Conservation (phyloP, 1,140 invertebrate genomes). For the Aphelinus atriplicis region DNA sequence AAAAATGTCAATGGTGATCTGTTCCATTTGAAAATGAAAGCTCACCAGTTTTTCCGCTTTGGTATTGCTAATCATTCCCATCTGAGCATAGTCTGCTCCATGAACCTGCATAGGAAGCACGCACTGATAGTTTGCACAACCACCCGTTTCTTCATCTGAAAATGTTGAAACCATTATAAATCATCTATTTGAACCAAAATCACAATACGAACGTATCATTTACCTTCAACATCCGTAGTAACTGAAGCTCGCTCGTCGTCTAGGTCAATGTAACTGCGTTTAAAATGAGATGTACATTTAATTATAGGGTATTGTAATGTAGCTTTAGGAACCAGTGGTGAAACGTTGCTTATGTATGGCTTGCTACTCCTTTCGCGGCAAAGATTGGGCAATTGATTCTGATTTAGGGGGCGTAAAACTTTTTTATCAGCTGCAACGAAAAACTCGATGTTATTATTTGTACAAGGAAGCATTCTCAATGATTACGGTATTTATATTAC, state of each 20-base stretch:
- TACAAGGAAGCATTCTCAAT: background rate
- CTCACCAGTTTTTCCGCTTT: conserved; percentile 71
- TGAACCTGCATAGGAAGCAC: conserved; percentile 79
- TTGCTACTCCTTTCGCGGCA: conserved; percentile 56
- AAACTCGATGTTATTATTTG: background rate
- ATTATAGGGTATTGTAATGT: conserved; percentile 61
- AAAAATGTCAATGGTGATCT: conserved; percentile 10
- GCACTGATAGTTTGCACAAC: conserved; percentile 73
- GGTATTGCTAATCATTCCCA: conserved; percentile 76
- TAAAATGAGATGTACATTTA: conserved; percentile 68
- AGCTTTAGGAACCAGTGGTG: conserved; percentile 59
- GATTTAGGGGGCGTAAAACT: conserved; percentile 60
- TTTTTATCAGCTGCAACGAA: conserved; percentile 56
- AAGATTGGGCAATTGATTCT: conserved; percentile 60
- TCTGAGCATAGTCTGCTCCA: conserved; percentile 76
- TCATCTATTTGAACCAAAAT: conserved; percentile 22
- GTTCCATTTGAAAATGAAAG: conserved; percentile 9
- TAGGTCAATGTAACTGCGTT: conserved; percentile 69
- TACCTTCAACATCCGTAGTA: conserved; percentile 73
- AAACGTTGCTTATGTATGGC: conserved; percentile 49
- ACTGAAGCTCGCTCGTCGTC: conserved; percentile 73
- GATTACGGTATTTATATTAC: conserved; percentile 42
- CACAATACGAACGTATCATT: conserved; percentile 3
- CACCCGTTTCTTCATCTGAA: conserved; percentile 73
- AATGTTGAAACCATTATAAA: conserved; percentile 33